phyloP scores from a whole-genome alignment of 92 coral and sea anemone species.

The Porites cylindrica region DNA sequence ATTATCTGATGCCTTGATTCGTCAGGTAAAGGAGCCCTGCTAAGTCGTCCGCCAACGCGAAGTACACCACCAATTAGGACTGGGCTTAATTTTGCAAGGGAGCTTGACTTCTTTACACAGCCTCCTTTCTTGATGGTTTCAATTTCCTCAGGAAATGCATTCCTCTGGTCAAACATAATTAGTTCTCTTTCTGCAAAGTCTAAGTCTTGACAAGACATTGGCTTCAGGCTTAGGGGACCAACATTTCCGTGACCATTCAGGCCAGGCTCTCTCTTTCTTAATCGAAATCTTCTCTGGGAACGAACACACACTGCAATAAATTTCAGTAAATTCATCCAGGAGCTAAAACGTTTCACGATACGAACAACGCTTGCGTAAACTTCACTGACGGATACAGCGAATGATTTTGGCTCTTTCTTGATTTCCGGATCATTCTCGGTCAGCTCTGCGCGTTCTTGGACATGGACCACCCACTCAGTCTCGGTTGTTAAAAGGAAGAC shows the following conservation, averaged over 20 bases:
- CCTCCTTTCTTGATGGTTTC: neutral
- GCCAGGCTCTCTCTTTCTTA: too few relatives aligned
- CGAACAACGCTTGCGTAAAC: too few relatives aligned
- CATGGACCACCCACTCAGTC: slow-evolving; percentile 11
- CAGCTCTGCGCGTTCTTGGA: neutral
- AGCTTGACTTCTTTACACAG: slow-evolving; percentile 26
- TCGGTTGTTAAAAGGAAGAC: neutral
- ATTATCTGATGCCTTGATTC: slow-evolving; percentile 59
- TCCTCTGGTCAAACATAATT: slow-evolving; percentile 12
- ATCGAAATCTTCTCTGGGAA: too few relatives aligned
- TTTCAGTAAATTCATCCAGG: too few relatives aligned
- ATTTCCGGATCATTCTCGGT: slow-evolving; percentile 55
- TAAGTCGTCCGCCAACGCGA: slow-evolving; percentile 61
- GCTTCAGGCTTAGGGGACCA: neutral
- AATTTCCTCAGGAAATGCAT: neutral
- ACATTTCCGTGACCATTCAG: neutral
- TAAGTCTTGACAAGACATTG: slow-evolving; percentile 18
- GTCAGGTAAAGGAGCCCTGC: slow-evolving; percentile 34
- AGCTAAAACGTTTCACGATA: too few relatives aligned
- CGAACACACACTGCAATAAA: too few relatives aligned
- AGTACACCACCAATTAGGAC: slow-evolving; percentile 33
- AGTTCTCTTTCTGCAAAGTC: slow-evolving; percentile 31
- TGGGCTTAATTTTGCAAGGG: slow-evolving; percentile 14
- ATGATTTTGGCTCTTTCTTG: slow-evolving; percentile 19
- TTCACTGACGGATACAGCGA: neutral